These are phyloP conservation scores for Tetrax tetrax DNA, from an alignment of 2,113 vertebrate species.

Conservation along the genomic window DNA sequence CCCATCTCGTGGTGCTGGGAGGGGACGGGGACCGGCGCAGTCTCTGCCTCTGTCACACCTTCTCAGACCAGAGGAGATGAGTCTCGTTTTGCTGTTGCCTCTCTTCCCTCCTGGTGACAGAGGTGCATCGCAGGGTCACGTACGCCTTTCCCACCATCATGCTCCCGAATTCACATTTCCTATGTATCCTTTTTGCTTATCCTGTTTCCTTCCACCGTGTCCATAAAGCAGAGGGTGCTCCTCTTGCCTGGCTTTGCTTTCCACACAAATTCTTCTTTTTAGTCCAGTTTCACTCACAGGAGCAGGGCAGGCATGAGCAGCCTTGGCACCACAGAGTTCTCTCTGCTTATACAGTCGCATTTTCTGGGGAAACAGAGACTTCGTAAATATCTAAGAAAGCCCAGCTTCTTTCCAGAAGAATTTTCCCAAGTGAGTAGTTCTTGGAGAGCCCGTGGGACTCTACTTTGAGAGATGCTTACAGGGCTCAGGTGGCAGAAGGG, in stretches of 20 bases:
- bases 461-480: rapidly evolving
- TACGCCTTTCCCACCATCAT: not conserved
- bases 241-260: not conserved
- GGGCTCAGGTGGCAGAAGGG: not conserved
- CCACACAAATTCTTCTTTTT: not conserved
- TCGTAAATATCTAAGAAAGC: not conserved
- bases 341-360: not conserved
- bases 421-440: not conserved
- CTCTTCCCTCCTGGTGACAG: not conserved
- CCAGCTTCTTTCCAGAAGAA: rapidly evolving
- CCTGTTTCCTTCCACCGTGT: rapidly evolving
- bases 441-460: not conserved
- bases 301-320: not conserved
- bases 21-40: not conserved
- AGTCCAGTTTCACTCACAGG: not conserved
- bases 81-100: not conserved
- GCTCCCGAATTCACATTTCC: not conserved
- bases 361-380: not conserved
- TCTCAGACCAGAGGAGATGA: not conserved
- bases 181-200: too few relatives aligned
- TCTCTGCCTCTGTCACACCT: too few relatives aligned
- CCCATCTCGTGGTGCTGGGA: rapidly evolving
- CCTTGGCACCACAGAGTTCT: not conserved
- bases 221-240: too few relatives aligned
- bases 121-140: not conserved